Evolutionary conservation across 2,888 invertebrate species (phyloP).

Genomic region (Marronus borbonicus): DNA sequence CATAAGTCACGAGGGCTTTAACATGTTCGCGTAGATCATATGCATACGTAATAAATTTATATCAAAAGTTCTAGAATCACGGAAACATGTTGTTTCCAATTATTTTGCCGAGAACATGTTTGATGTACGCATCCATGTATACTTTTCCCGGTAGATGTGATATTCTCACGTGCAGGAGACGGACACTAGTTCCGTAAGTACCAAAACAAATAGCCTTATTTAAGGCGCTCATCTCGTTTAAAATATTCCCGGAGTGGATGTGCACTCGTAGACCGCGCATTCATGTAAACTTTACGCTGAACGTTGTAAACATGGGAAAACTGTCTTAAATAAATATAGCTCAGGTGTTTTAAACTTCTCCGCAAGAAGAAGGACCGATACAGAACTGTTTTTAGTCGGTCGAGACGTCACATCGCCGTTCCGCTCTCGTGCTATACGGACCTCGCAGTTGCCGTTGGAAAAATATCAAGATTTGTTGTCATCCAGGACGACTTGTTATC

Average conservation of each 20-base stretch:
- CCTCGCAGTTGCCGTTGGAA: constrained; percentile 47
- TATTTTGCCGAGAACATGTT: constrained; percentile 30
- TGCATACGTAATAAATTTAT: constrained; percentile 32
- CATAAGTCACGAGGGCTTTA: constrained; percentile 10
- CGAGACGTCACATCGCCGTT: constrained; percentile 8
- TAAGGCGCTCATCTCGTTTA: constrained; percentile 40
- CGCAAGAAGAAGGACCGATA: constrained; percentile 52
- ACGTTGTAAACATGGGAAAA: constrained; percentile 52
- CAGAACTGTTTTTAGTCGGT: not conserved
- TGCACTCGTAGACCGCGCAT: constrained; percentile 42
- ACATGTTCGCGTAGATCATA: constrained; percentile 6
- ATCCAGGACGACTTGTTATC: constrained; percentile 53
- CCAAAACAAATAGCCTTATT: constrained; percentile 41
- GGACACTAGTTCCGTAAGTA: constrained; percentile 29
- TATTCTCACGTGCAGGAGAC: constrained; percentile 34
- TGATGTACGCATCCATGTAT: constrained; percentile 16
- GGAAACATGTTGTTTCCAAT: constrained; percentile 36
- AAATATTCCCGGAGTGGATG: constrained; percentile 43
- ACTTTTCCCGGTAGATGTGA: not conserved
- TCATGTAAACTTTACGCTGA: constrained; percentile 47
- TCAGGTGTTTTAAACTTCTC: constrained; percentile 65
- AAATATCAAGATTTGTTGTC: constrained; percentile 60
- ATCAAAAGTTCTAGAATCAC: constrained; percentile 33
- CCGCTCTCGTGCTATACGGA: not conserved
- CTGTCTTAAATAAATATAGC: constrained; percentile 64